Evolutionary conservation across 2,888 invertebrate species (phyloP).

Genomic region (Papilio gigon): DNA sequence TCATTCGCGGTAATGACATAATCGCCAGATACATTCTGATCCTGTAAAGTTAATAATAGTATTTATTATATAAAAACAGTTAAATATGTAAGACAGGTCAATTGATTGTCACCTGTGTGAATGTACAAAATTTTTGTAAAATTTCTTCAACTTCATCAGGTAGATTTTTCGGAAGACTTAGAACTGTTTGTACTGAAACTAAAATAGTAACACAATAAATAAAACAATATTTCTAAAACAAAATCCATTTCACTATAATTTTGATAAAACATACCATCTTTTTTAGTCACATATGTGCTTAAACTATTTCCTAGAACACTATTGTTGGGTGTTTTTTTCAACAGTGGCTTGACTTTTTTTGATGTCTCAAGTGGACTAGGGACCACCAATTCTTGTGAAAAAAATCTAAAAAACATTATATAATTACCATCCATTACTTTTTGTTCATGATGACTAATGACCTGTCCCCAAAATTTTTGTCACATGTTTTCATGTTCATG

Average conservation of each 20-base stretch:
- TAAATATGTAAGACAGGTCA: not conserved
- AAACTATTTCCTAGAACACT: constrained; percentile 58
- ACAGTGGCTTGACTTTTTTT: constrained; percentile 69
- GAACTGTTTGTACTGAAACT: constrained; percentile 86
- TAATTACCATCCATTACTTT: not conserved
- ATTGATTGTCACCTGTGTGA: constrained; percentile 68
- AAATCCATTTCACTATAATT: not conserved
- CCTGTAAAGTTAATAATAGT: constrained; percentile 55
- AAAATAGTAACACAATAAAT: constrained; percentile 30
- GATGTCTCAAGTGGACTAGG: constrained; percentile 82
- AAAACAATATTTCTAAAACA: not conserved
- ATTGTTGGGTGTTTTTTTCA: constrained; percentile 57
- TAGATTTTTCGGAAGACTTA: constrained; percentile 84
- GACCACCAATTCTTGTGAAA: constrained; percentile 82
- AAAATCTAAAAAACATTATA: constrained; percentile 67
- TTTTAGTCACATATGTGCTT: constrained; percentile 55
- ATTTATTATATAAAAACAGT: constrained; percentile 16
- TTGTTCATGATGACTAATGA: no score
- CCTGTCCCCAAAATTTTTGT: no score
- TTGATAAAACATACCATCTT: constrained; percentile 61
- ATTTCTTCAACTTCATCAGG: constrained; percentile 84
- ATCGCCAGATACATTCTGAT: constrained; percentile 69
- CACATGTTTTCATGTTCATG: no score
- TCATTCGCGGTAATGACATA: constrained; percentile 78
- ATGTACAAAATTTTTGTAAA: constrained; percentile 84